Conservation (phyloP, 1,140 invertebrate genomes). For the Lordiphosa stackelbergi region DNA sequence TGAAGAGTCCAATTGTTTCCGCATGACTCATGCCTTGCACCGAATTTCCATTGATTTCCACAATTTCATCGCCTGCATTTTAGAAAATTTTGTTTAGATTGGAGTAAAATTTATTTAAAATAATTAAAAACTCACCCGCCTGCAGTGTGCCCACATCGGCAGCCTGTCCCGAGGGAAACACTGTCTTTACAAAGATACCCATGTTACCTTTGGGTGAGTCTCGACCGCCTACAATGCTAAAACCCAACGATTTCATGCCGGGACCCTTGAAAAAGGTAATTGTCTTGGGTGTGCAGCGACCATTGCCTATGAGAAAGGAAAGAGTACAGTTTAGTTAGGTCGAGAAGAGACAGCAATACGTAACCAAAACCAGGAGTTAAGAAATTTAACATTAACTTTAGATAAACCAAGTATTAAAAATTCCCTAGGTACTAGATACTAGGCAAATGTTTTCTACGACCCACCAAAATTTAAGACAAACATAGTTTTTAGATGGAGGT, state of each 20-base stretch:
- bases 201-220: conserved; percentile 92
- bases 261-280: conserved; percentile 87
- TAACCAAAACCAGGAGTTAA: too few species aligned
- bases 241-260: conserved; percentile 91
- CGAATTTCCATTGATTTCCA: conserved; percentile 90
- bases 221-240: conserved; percentile 93
- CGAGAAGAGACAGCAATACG: too few species aligned
- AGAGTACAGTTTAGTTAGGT: background rate
- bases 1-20: conserved; percentile 93
- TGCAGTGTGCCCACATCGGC: conserved; percentile 88
- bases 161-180: conserved; percentile 92
- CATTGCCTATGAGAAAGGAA: conserved; percentile 41
- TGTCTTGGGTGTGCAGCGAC: conserved; percentile 57
- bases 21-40: conserved; percentile 91
- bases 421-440: too few species aligned
- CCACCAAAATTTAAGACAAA: too few species aligned
- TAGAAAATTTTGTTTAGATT: background rate
- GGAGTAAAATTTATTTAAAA: background rate
- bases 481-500: too few species aligned
- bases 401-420: too few species aligned
- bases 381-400: too few species aligned
- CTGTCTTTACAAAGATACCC: conserved; percentile 94
- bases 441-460: too few species aligned
- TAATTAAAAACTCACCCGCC: conserved; percentile 83
- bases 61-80: conserved; percentile 89